Evolutionary conservation across 2,113 vertebrate species (phyloP).

Genomic region (Hylia prasina): DNA sequence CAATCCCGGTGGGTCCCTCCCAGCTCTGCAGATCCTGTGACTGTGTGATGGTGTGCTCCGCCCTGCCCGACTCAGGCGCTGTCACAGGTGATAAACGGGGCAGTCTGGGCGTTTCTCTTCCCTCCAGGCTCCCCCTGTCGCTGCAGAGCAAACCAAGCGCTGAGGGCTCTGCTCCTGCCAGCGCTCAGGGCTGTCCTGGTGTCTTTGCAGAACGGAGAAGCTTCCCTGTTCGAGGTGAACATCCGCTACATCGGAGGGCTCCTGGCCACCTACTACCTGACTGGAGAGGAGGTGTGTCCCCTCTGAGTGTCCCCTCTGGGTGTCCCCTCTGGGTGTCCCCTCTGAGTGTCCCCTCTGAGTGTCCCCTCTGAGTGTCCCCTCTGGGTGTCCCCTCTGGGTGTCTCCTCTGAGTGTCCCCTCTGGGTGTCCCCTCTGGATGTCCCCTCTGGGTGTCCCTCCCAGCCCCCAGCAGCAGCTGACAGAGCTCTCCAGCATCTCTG

Average conservation of each 20-base stretch:
- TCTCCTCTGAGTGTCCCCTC: no score
- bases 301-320: neutral
- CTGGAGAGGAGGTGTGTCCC: conserved; percentile 86
- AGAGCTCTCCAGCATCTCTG: neutral
- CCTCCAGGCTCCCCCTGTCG: neutral
- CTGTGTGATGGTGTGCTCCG: neutral
- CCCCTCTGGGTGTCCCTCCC: neutral
- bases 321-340: no score
- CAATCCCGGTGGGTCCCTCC: neutral
- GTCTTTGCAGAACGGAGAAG: conserved; percentile 87
- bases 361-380: no score
- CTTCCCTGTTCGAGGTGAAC: conserved; percentile 97
- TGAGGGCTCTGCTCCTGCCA: neutral
- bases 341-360: no score
- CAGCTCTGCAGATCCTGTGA: neutral
- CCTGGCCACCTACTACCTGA: conserved; percentile 87
- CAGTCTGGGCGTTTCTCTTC: neutral
- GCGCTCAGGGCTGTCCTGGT: neutral
- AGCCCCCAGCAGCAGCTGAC: neutral
- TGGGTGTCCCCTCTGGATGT: no score
- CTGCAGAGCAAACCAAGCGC: neutral
- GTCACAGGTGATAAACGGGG: neutral
- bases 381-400: no score
- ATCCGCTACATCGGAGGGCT: conserved; percentile 95
- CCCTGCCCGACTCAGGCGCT: neutral